Percentiles rank a stretch among this genome's conserved stretches.
These are phyloP conservation scores for Pissodes strobi DNA, from an alignment of 1,140 invertebrate genomes.

Conservation along the genomic window DNA sequence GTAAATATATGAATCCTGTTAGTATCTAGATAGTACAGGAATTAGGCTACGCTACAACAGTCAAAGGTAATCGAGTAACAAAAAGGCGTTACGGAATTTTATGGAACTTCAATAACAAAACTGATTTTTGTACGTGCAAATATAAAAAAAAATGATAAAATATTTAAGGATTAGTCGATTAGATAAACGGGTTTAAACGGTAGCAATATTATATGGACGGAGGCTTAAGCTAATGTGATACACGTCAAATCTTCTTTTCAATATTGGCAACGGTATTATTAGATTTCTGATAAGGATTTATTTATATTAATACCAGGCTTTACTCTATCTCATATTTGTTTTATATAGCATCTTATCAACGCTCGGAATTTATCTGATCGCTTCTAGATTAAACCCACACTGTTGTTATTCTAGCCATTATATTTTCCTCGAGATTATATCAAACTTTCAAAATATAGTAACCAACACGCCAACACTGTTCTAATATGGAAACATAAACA, in stretches of 20 bases:
- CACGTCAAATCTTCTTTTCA: slow-evolving; percentile 43
- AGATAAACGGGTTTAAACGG: slow-evolving; percentile 42
- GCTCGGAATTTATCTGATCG: slow-evolving; percentile 16
- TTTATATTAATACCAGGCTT: slow-evolving; percentile 38
- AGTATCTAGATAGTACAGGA: too few relatives aligned
- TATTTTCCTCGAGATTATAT: too few relatives aligned
- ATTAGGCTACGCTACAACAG: too few relatives aligned
- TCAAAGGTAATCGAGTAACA: too few relatives aligned
- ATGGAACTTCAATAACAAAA: too few relatives aligned
- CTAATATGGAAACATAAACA: too few relatives aligned
- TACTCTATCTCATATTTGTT: slow-evolving; percentile 37
- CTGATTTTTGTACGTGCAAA: too few relatives aligned
- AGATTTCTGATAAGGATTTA: slow-evolving; percentile 43
- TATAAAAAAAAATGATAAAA: too few relatives aligned
- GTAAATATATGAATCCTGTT: too few relatives aligned
- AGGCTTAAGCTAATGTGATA: slow-evolving; percentile 39
- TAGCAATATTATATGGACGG: slow-evolving; percentile 42
- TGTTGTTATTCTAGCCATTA: not conserved
- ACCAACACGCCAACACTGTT: too few relatives aligned
- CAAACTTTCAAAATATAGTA: too few relatives aligned
- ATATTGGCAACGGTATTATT: slow-evolving; percentile 40
- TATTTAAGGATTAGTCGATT: slow-evolving; percentile 41
- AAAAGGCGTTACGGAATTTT: too few relatives aligned
- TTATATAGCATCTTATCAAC: slow-evolving; percentile 26
- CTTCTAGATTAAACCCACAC: slow-evolving; percentile 12